Conservation (phyloP, 2,888 invertebrate genomes). For the Smittia sp. region DNA sequence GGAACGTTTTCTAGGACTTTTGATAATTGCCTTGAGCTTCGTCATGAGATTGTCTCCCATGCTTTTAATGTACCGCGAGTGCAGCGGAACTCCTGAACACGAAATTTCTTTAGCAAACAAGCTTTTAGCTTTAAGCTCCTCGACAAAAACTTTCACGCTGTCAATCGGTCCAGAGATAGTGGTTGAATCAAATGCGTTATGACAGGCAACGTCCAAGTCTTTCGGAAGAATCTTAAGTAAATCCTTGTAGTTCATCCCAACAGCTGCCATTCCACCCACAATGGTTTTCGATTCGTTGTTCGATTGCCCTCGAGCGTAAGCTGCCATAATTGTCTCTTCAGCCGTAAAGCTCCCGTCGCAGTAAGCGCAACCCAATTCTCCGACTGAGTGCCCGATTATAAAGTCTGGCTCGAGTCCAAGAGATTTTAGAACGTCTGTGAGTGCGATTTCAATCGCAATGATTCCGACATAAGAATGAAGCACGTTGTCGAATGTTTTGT, state of each 20-base stretch:
- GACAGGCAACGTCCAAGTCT: slow-evolving; percentile 76
- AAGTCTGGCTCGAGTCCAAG: slow-evolving; percentile 64
- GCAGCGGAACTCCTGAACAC: slow-evolving; percentile 78
- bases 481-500: slow-evolving; percentile 59
- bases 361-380: slow-evolving; percentile 87
- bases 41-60: slow-evolving; percentile 62
- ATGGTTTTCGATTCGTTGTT: slow-evolving; percentile 64
- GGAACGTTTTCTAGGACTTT: slow-evolving; percentile 62
- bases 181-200: slow-evolving; percentile 74
- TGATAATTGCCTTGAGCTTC: slow-evolving; percentile 62
- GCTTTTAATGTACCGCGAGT: slow-evolving; percentile 71
- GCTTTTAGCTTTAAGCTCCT: slow-evolving; percentile 62
- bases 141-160: slow-evolving; percentile 61
- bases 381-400: slow-evolving; percentile 80
- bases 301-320: slow-evolving; percentile 72
- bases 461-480: slow-evolving; percentile 66
- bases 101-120: slow-evolving; percentile 75
- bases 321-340: slow-evolving; percentile 74
- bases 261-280: slow-evolving; percentile 78
- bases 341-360: slow-evolving; percentile 82
- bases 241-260: slow-evolving; percentile 61
- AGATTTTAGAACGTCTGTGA: slow-evolving; percentile 58
- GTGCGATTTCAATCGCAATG: slow-evolving; percentile 59
- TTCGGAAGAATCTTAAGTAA: slow-evolving; percentile 61
- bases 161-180: slow-evolving; percentile 80